Conservation (phyloP, 2,888 invertebrate species). For the Macrosiphum euphorbiae region DNA sequence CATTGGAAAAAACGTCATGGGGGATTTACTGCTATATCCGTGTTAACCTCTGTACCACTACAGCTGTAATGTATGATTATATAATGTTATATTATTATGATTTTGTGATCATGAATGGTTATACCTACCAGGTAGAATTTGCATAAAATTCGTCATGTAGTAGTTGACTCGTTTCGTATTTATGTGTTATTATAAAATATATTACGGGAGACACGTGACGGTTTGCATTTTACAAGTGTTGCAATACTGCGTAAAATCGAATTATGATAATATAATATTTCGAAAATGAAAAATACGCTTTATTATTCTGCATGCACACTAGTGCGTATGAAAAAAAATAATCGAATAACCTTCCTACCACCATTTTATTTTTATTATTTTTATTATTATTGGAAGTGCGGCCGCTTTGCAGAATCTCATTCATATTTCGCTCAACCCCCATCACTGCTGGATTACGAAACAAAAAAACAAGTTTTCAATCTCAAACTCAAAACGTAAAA, state of each 20-base stretch:
- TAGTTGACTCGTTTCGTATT: background rate
- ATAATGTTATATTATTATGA: background rate
- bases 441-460: background rate
- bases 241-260: background rate
- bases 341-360: background rate
- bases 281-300: background rate
- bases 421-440: background rate
- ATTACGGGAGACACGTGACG: background rate
- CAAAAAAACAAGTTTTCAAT: background rate
- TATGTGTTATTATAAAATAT: background rate
- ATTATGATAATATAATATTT: background rate
- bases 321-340: background rate
- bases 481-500: background rate
- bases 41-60: background rate
- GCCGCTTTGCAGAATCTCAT: background rate
- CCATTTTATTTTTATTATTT: background rate
- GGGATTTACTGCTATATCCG: no score
- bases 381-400: background rate
- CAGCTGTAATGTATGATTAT: background rate
- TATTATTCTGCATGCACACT: background rate
- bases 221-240: background rate
- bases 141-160: background rate
- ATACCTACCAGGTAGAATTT: background rate
- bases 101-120: background rate
- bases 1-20: no score